Evolutionary conservation across 2,113 vertebrate species (phyloP), one percentile per base, ranked within the genome.

Genomic region (Peromyscus californicus): DNA sequence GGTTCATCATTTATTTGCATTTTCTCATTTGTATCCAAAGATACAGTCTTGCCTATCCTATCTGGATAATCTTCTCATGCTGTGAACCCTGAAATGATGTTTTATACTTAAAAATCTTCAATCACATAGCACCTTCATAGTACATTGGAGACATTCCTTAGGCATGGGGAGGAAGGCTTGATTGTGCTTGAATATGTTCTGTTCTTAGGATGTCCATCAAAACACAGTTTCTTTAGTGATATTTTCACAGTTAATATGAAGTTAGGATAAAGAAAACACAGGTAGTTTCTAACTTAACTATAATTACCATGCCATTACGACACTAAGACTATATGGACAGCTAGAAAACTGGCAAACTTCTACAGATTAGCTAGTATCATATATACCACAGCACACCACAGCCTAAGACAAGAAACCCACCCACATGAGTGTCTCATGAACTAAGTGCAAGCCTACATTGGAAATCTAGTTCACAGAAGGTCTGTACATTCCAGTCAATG

Each of bases 121-220:
- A 39, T 57, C 36, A 54, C 3, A 70, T 1, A 22, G 59, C 7
- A 57, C 59, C 4, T 93, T 4, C 59, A 10, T 15, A 70, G 59
- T 24, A 29, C 24, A 59, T 74, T 10, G 21, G 54, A 59, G 54
- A 65, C 12, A 2, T 48, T 95, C 6, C 48, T 2, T 36, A 36
- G 48, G 6, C 10, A 7, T 26, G 31, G 11, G 0, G 1, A 31
- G 48, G 48, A 74, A 72, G 16, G 54, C 6, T n/a, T 75, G 17
- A 10, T 4, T 22, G 11, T 3, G n/a, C 1, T 67, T 24, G 6
- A 67, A 0, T 21, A 5, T 2, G 13, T 69, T 22, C 61, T 26
- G 59, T 21, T 74, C 36, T 72, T 45, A 93, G 5, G 12, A 39
- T 12, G 22, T 13, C 0, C 19, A 24, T 61, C 21, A n/a, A 48